A percentile compares a stretch with the other conserved stretches of the same genome.
These are phyloP conservation scores for Zoanthus gigantus DNA, from an alignment of 92 coral and sea anemone species.

Conservation along the genomic window DNA sequence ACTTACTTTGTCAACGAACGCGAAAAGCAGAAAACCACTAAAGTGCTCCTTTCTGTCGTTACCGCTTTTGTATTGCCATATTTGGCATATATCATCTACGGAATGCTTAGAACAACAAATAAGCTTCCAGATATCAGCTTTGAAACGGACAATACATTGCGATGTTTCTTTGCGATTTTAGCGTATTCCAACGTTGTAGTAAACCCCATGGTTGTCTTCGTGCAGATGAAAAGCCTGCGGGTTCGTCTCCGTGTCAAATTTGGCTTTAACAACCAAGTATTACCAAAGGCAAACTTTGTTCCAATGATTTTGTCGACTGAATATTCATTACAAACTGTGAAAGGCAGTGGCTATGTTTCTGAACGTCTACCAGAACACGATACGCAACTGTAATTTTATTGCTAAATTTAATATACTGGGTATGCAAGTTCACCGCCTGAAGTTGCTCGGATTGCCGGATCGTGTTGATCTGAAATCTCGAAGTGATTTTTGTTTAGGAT, in stretches of 20 bases:
- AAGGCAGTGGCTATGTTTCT: too few species aligned
- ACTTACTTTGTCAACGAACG: neutral
- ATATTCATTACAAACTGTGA: too few species aligned
- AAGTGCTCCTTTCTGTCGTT: neutral
- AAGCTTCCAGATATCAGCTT: neutral
- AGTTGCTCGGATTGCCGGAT: too few species aligned
- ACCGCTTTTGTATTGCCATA: constrained; percentile 16
- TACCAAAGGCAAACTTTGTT: too few species aligned
- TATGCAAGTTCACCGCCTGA: too few species aligned
- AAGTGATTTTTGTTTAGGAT: too few species aligned
- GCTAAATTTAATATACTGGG: too few species aligned
- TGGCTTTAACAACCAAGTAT: neutral
- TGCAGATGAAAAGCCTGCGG: constrained; percentile 4
- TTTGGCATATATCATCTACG: neutral
- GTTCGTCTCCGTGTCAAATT: neutral
- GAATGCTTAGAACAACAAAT: neutral
- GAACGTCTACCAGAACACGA: too few species aligned
- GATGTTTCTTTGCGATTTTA: neutral
- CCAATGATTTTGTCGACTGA: too few species aligned
- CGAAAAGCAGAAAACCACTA: constrained; percentile 6
- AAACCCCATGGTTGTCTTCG: neutral
- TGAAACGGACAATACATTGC: neutral
- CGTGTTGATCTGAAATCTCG: too few species aligned
- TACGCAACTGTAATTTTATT: too few species aligned
- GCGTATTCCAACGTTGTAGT: neutral